Evolutionary conservation across 2,888 invertebrate genomes (phyloP).

Genomic region (Anarsia innoxiella): DNA sequence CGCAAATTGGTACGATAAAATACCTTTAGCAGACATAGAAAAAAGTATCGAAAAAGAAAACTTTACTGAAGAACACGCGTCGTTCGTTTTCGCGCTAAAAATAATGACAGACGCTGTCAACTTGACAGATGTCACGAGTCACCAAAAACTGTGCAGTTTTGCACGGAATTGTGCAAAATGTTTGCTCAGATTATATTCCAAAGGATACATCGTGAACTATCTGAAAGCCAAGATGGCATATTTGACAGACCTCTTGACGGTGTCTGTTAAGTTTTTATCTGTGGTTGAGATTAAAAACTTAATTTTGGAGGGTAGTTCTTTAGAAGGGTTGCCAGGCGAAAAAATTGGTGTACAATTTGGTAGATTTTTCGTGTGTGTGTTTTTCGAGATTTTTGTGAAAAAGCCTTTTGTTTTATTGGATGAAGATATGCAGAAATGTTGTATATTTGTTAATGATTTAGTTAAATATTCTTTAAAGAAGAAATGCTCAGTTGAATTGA

Average conservation of each 20-base stretch:
- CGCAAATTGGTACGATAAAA: conserved; percentile 20
- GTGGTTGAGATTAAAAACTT: conserved; percentile 22
- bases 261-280: conserved; percentile 26
- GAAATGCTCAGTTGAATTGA: conserved; percentile 22
- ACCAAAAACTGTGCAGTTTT: conserved; percentile 4
- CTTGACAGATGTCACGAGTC: conserved; percentile 10
- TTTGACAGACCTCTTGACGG: conserved; percentile 27
- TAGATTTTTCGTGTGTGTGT: conserved; percentile 26
- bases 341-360: conserved; percentile 25
- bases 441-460: conserved; percentile 28
- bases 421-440: conserved; percentile 19
- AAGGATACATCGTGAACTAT: background rate
- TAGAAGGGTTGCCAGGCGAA: conserved; percentile 20
- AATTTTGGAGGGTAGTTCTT: conserved; percentile 19
- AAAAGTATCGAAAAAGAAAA: conserved; percentile 24
- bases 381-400: conserved; percentile 24
- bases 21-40: conserved; percentile 25
- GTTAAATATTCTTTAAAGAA: conserved; percentile 28
- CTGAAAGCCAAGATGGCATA: conserved; percentile 21
- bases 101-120: conserved; percentile 21
- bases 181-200: conserved; percentile 6
- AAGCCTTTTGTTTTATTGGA: conserved; percentile 27
- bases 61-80: conserved; percentile 18
- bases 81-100: conserved; percentile 21
- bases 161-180: conserved; percentile 8